These are phyloP conservation scores for Paramuricea clavata DNA, from an alignment of 92 coral and sea anemone genomes.

Conservation along the genomic window DNA sequence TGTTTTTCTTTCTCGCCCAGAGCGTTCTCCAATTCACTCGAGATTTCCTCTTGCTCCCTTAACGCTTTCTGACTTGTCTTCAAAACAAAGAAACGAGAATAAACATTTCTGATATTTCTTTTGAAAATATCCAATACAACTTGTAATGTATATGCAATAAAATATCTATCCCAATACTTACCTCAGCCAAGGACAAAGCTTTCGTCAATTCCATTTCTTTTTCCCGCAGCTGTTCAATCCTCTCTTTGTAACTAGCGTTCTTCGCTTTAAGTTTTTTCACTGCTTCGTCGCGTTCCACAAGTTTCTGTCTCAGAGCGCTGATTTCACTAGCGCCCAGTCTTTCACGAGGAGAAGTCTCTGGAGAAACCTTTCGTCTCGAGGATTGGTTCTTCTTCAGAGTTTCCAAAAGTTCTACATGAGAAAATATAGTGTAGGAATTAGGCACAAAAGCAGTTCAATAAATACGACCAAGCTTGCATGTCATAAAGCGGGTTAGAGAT, in stretches of 20 bases:
- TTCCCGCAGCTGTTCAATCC: not conserved
- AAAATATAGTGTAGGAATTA: not conserved
- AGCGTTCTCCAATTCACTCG: conserved; percentile 51
- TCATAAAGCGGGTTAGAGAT: no score
- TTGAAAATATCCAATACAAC: no score
- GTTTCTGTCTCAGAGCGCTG: not conserved
- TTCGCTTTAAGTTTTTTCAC: conserved; percentile 5
- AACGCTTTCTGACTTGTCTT: conserved; percentile 60
- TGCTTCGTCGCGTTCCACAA: conserved; percentile 4
- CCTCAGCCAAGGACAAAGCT: conserved; percentile 40
- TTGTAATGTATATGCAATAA: no score
- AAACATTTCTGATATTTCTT: no score
- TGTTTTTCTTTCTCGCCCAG: conserved; percentile 72
- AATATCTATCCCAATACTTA: no score
- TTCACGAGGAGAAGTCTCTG: not conserved
- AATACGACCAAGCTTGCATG: no score
- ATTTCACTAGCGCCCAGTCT: not conserved
- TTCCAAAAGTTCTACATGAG: conserved; percentile 27
- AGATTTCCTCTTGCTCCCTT: conserved; percentile 65
- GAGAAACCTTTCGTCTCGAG: not conserved
- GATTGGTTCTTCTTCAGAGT: not conserved
- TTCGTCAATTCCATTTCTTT: conserved; percentile 41
- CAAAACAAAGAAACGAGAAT: conserved; percentile 44
- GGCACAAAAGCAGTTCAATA: no score
- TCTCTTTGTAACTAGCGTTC: not conserved